A percentile compares a stretch with the other conserved stretches of the same genome.
Conservation (phyloP, 64 coral and sea anemone genomes). For the Pocillopora verrucosa region DNA sequence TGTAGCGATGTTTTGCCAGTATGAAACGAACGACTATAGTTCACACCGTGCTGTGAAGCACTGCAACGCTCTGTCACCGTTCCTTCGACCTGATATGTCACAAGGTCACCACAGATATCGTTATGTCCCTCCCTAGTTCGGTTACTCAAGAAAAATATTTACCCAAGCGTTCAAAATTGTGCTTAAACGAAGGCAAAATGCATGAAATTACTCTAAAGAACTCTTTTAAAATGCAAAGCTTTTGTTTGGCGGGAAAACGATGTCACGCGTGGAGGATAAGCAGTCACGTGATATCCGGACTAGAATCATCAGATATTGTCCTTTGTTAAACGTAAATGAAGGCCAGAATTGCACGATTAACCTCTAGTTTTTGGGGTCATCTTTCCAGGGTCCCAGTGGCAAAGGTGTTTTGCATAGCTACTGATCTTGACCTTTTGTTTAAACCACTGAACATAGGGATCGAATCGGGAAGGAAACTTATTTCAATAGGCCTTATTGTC, state of each 20-base stretch:
- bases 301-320: no score
- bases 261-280: not conserved
- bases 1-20: not conserved
- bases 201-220: constrained; percentile 3
- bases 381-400: no score
- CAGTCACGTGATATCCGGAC: not conserved
- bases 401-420: no score
- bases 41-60: not conserved
- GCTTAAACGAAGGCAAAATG: not conserved
- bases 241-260: constrained; percentile 9
- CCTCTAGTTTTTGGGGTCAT: no score
- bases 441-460: no score
- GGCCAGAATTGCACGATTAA: no score
- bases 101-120: not conserved
- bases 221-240: not conserved
- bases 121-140: not conserved
- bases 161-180: not conserved
- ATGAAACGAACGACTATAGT: not conserved
- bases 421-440: no score
- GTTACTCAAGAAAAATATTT: not conserved
- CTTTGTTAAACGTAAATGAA: no score
- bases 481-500: no score
- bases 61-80: not conserved
- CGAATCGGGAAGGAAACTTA: no score
- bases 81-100: no score